A percentile compares a stretch with the other conserved stretches of the same genome.
Conservation (phyloP, 2,113 vertebrate genomes). For the Cinclus mexicanus region DNA sequence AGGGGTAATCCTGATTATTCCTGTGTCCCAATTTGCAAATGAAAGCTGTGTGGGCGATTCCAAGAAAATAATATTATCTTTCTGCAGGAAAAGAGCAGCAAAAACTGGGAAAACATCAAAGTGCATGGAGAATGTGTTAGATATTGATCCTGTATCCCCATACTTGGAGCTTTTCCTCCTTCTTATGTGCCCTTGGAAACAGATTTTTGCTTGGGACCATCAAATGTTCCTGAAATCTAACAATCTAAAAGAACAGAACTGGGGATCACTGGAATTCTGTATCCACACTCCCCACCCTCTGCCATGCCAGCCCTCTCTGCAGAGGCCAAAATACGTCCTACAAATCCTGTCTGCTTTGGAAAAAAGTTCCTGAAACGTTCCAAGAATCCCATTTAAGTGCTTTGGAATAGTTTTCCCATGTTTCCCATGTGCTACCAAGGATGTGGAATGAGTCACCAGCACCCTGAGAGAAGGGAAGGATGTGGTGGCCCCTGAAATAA, state of each 20-base stretch:
- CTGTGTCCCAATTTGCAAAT: not conserved
- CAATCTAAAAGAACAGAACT: not conserved
- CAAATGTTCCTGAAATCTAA: not conserved
- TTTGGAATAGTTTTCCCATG: not conserved
- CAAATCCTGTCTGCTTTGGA: not conserved
- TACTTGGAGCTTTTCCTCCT: not conserved
- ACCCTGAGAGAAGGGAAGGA: not conserved
- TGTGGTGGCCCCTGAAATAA: not conserved
- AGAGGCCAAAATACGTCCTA: not conserved
- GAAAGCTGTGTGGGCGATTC: not conserved
- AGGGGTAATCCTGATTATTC: not conserved
- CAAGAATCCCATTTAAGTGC: not conserved
- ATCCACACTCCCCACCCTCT: not conserved
- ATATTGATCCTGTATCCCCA: not conserved
- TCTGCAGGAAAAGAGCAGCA: not conserved
- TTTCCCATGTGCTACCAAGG: not conserved
- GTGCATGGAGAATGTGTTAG: not conserved
- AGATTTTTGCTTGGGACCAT: not conserved
- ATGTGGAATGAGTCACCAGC: not conserved
- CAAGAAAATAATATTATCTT: not conserved
- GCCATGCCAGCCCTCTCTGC: not conserved
- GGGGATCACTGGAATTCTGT: not conserved
- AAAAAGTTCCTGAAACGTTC: not conserved
- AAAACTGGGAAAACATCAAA: not conserved
- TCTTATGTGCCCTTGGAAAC: not conserved